Percentiles rank a stretch among this genome's conserved stretches.
Evolutionary conservation across 2,113 vertebrate species (phyloP).

Genomic region (Thamnophis sirtalis): DNA sequence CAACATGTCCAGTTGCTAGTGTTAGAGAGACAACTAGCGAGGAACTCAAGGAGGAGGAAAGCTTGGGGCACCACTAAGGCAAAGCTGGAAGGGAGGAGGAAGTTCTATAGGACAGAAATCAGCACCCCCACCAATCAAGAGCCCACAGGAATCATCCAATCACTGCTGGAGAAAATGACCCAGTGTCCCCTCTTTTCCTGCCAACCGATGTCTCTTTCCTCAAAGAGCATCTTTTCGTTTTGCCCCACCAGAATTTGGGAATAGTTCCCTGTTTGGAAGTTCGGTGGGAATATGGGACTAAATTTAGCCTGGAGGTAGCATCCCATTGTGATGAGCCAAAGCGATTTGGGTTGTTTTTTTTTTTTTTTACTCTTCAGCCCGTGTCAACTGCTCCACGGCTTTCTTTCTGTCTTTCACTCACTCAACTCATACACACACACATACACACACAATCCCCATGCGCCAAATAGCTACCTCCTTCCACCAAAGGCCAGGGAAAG

Average conservation of each 20-base stretch:
- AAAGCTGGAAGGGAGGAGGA: neutral
- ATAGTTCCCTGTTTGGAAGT: neutral
- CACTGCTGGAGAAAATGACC: neutral
- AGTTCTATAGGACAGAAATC: neutral
- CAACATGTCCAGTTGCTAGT: neutral
- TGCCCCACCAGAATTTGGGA: neutral
- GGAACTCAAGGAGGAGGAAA: neutral
- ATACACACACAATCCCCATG: neutral
- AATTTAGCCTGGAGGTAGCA: neutral
- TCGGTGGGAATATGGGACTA: neutral
- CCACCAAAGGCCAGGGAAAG: neutral
- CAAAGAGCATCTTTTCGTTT: neutral
- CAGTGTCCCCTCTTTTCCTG: neutral
- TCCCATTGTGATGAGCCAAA: neutral
- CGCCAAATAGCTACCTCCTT: neutral
- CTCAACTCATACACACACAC: neutral
- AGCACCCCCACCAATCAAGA: too few relatives aligned
- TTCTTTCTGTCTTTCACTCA: neutral
- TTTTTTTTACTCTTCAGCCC: neutral
- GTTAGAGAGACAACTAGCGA: neutral
- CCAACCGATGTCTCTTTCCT: neutral
- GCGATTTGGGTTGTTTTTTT: too few relatives aligned
- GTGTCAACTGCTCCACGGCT: neutral
- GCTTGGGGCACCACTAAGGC: neutral
- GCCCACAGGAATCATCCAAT: neutral